phyloP scores from a whole-genome alignment of 64 coral and sea anemone species.

The Hydrozoanthus tunicans region DNA sequence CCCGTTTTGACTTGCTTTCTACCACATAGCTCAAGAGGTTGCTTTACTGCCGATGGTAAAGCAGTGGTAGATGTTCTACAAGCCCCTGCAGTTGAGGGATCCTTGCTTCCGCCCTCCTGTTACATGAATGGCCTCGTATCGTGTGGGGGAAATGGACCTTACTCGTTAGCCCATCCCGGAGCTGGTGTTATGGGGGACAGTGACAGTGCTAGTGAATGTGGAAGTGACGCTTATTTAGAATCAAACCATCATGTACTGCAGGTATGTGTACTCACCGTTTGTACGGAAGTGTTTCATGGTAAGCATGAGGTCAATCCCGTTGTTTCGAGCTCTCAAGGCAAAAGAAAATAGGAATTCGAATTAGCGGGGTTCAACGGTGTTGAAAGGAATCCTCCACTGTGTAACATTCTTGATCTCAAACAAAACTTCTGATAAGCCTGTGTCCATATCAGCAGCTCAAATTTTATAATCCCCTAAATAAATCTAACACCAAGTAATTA shows the following conservation, averaged over 20 bases:
- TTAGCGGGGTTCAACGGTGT: not conserved
- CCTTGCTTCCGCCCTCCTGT: not conserved
- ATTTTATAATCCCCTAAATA: too few species aligned
- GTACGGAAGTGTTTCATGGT: not conserved
- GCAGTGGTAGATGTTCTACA: conserved; percentile 41
- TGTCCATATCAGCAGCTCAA: too few species aligned
- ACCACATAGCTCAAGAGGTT: conserved; percentile 49
- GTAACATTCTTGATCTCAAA: too few species aligned
- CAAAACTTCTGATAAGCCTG: too few species aligned
- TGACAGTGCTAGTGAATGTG: conserved; percentile 88
- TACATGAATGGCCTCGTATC: conserved; percentile 7
- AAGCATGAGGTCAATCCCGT: not conserved
- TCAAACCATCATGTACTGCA: conserved; percentile 37
- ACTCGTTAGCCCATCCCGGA: not conserved
- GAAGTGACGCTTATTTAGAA: conserved; percentile 75
- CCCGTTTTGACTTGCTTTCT: too few species aligned
- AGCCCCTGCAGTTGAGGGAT: not conserved
- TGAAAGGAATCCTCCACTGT: too few species aligned
- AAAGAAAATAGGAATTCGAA: not conserved
- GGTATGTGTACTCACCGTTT: not conserved
- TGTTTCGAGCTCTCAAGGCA: not conserved
- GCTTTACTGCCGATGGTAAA: conserved; percentile 49
- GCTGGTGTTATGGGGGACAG: conserved; percentile 65
- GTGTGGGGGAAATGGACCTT: not conserved
- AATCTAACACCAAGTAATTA: too few species aligned